Base-by-base conservation (phyloP, 2,888 invertebrate species). In the Scaptomyza tumidula region DNA sequence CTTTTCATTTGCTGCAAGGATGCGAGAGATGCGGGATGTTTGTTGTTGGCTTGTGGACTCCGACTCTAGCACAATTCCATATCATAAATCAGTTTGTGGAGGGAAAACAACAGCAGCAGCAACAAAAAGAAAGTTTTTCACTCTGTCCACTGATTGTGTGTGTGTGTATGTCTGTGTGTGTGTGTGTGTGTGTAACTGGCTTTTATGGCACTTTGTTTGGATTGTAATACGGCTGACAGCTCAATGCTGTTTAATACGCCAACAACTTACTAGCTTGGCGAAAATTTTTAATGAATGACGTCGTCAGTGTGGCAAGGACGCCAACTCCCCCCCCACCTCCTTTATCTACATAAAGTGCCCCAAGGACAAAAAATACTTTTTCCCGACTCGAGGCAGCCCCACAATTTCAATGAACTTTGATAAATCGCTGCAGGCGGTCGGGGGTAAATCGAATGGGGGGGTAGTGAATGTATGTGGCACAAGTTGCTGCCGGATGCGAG, bases 261-360 rank as follows among this genome's bases (percentile, higher is more conserved):
- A 52, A 79, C 73, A 52, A 79, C 81, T 80, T 78, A 78, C 75
- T 56, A 59, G 58, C 79, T n/a, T 61, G 62, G 71, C 58, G 52
- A 65, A 70, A 77, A 88, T 88, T 88, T 88, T 83, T 88, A 83
- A 83, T 83, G 82, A 88, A 83, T 88, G 82, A 88, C 82, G 82
- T 83, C 80, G 80, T 77, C 86, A 65, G 63, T 48, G 53, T 45
- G 56, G 52, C 75, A 75, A 78, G 75, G 75, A 65, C 88, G 52
- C 58, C 46, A 31, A 44, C 62, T 19, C 14, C 53, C 9, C 35
- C 13, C 13, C 14, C 13, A 10, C 14, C 7, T 16, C 1, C 35
- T 45, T 1, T 53, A 67, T 43, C 45, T 41, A 19, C 16, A 46
- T 29, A 13, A 52, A 37, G 37, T 13, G 37, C 44, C 7, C 24